These are phyloP conservation scores for Agonum fuliginosum DNA, from an alignment of 2,888 invertebrate genomes.

Conservation along the genomic window DNA sequence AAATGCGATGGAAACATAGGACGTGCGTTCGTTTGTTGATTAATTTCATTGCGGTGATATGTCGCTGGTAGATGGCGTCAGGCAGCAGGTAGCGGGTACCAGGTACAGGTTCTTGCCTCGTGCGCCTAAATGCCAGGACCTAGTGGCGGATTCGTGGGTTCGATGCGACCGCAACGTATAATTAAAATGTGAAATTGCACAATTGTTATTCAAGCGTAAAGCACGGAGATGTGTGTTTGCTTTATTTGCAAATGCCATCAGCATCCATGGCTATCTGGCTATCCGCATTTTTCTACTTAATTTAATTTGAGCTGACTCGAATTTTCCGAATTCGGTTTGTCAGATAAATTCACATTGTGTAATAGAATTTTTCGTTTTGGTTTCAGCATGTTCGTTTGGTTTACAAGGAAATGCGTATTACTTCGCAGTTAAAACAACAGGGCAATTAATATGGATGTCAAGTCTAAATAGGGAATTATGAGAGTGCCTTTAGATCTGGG, in stretches of 20 bases:
- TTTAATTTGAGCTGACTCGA: conserved; percentile 50
- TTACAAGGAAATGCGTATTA: conserved; percentile 34
- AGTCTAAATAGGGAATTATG: conserved; percentile 56
- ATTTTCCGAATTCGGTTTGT: conserved; percentile 20
- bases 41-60: conserved; percentile 37
- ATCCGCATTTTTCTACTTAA: conserved; percentile 56
- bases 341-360: conserved; percentile 49
- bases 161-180: conserved; percentile 13
- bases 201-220: conserved; percentile 46
- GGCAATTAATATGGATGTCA: conserved; percentile 52
- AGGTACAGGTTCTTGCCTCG: background rate
- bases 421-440: conserved; percentile 49
- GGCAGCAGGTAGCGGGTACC: background rate
- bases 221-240: conserved; percentile 40
- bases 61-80: conserved; percentile 19
- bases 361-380: conserved; percentile 38
- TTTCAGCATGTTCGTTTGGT: background rate
- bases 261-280: conserved; percentile 17
- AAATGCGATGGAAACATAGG: conserved; percentile 11
- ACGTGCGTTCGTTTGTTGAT: conserved; percentile 25
- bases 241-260: conserved; percentile 52
- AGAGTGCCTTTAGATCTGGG: conserved; percentile 40
- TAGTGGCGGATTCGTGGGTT: background rate
- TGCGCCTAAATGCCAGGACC: background rate
- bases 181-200: conserved; percentile 52